These are phyloP conservation scores for Tachysurus vachellii DNA, from an alignment of 2,113 vertebrate species.

Conservation along the genomic window DNA sequence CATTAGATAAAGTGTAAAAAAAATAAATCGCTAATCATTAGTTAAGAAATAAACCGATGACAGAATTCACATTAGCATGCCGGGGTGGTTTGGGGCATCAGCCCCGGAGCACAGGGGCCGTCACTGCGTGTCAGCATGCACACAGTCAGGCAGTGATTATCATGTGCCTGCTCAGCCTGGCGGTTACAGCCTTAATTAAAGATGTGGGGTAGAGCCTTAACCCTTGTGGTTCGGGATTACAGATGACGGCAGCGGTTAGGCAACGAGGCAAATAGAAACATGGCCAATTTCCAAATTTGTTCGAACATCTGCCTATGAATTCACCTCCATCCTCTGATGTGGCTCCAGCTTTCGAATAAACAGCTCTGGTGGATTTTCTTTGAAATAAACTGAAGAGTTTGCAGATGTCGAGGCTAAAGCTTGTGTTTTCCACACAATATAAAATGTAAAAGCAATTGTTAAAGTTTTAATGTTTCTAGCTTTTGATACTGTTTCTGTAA, in stretches of 20 bases:
- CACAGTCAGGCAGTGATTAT: constrained; percentile 12
- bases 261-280: not conserved
- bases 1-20: not conserved
- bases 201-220: constrained; percentile 30
- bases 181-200: constrained; percentile 30
- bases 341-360: not conserved
- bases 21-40: not conserved
- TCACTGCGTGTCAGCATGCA: constrained; percentile 8
- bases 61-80: not conserved
- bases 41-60: not conserved
- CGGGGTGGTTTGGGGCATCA: not conserved
- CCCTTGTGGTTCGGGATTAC: constrained; percentile 19
- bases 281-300: constrained; percentile 34
- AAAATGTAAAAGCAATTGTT: not conserved
- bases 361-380: not conserved
- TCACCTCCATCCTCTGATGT: constrained; percentile 12
- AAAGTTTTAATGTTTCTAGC: not conserved
- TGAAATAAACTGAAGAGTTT: not conserved
- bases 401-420: not conserved
- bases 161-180: not conserved
- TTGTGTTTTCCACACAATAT: not conserved
- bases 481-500: not conserved
- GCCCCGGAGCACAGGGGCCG: constrained; percentile 8
- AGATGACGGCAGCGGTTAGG: not conserved
- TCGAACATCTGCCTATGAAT: not conserved